Percentiles rank a stretch among this genome's conserved stretches.
These are phyloP conservation scores for Ranitomeya imitator DNA, from an alignment of 2,113 vertebrate species.

Conservation along the genomic window DNA sequence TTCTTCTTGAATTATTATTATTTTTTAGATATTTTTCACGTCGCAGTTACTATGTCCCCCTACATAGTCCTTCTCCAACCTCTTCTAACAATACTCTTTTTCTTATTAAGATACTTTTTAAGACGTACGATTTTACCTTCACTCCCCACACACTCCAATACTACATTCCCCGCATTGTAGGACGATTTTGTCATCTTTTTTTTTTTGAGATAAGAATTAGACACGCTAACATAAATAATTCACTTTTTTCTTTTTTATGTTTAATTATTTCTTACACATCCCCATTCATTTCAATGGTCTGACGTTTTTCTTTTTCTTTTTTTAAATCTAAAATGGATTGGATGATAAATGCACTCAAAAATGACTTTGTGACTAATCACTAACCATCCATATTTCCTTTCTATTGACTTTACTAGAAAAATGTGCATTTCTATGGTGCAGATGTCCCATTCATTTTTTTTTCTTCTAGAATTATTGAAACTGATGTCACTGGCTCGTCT, in stretches of 20 bases:
- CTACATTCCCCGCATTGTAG: background rate
- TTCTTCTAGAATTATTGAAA: background rate
- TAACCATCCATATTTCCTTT: background rate
- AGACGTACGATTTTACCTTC: background rate
- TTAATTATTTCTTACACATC: background rate
- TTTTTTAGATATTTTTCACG: background rate
- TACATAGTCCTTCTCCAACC: background rate
- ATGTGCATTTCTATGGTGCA: background rate
- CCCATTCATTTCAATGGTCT: no score
- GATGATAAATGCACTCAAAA: background rate
- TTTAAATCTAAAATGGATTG: background rate
- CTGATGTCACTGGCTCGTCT: background rate
- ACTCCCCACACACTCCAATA: background rate
- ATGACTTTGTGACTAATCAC: background rate
- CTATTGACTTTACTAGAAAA: background rate
- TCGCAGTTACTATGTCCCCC: background rate
- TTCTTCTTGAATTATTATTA: background rate
- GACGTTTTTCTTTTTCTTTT: background rate
- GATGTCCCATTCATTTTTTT: background rate
- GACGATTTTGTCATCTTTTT: no score
- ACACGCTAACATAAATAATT: no score
- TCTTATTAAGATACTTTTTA: background rate
- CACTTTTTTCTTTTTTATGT: background rate
- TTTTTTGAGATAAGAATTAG: no score
- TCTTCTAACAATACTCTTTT: background rate